Conservation (phyloP, 1,140 invertebrate genomes). For the Hydropsyche tenuis region DNA sequence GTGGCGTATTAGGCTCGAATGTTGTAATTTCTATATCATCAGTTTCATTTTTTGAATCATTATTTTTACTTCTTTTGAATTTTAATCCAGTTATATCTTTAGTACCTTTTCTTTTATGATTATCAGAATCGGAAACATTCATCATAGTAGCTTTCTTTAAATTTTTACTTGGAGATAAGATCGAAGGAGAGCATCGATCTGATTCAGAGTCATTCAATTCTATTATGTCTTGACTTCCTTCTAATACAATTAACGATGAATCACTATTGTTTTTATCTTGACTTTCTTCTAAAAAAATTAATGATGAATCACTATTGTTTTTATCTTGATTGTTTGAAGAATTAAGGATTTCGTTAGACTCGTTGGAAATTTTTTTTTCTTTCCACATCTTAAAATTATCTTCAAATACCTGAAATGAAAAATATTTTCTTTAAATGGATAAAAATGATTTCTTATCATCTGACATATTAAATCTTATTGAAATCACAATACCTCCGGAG, state of each 20-base stretch:
- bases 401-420: background rate
- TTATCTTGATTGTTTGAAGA: background rate
- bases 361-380: background rate
- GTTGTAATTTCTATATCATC: background rate
- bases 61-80: slow-evolving; percentile 30
- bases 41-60: background rate
- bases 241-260: background rate
- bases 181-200: background rate
- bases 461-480: background rate
- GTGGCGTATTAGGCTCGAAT: background rate
- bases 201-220: slow-evolving; percentile 14
- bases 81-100: slow-evolving; percentile 40
- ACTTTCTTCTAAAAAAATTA: background rate
- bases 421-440: slow-evolving; percentile 20
- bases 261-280: background rate
- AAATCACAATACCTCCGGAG: slow-evolving; percentile 26
- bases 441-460: slow-evolving; percentile 25
- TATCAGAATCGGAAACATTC: background rate
- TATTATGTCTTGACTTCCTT: background rate
- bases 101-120: slow-evolving; percentile 29
- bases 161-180: background rate
- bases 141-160: slow-evolving; percentile 31
- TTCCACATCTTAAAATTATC: background rate
- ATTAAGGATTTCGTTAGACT: background rate
- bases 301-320: background rate